These are phyloP conservation scores for Lytechinus pictus DNA, from an alignment of 35 echinoderm and acorn worm species.

Conservation along the genomic window DNA sequence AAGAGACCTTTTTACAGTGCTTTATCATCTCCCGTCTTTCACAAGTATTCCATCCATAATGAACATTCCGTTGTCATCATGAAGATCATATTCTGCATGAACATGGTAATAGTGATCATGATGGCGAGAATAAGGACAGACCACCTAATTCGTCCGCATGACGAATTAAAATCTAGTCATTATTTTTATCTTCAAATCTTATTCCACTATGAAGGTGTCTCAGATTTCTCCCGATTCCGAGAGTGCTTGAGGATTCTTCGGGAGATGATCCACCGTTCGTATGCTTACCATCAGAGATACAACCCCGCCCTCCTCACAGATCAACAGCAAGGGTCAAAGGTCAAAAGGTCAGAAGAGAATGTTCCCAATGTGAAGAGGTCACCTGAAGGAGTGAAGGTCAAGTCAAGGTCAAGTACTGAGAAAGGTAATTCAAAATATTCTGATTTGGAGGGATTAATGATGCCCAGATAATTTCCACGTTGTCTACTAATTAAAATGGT, in stretches of 20 bases:
- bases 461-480: no score
- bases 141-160: no score
- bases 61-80: no score
- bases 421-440: not conserved
- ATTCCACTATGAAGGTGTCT: not conserved
- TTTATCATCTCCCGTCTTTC: no score
- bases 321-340: constrained; percentile 7
- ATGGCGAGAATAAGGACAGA: no score
- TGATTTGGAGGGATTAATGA: no score
- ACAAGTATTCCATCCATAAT: no score
- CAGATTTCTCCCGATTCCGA: constrained; percentile 28
- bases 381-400: not conserved
- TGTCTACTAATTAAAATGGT: no score
- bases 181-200: not conserved
- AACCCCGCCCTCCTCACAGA: not conserved
- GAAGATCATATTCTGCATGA: no score
- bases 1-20: no score
- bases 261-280: constrained; percentile 15
- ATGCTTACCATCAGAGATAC: constrained; percentile 38
- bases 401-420: constrained; percentile 13
- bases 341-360: not conserved
- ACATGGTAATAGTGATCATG: no score
- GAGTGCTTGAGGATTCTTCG: constrained; percentile 21
- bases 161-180: no score
- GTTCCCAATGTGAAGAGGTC: not conserved